phyloP scores from a whole-genome alignment of 2,113 vertebrate genomes.

The Anarrhichthys ocellatus region DNA sequence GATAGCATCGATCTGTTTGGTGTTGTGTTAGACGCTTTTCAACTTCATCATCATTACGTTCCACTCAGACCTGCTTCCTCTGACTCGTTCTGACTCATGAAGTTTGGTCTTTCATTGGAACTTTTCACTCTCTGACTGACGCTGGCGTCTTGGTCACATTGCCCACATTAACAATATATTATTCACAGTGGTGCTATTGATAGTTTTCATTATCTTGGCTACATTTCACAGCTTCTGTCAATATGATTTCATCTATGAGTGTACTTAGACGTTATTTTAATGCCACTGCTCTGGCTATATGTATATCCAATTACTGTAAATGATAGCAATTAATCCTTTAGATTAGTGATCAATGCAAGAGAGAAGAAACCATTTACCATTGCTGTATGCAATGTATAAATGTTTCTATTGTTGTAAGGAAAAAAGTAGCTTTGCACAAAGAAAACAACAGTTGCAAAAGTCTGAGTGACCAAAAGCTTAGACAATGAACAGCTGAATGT shows the following conservation, averaged over 20 bases:
- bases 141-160: neutral
- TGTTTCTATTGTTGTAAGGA: neutral
- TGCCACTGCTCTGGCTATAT: neutral
- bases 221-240: neutral
- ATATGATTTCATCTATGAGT: neutral
- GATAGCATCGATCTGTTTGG: constrained; percentile 45
- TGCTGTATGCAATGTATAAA: neutral
- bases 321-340: neutral
- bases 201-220: constrained; percentile 5
- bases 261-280: neutral
- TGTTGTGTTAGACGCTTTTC: constrained; percentile 34
- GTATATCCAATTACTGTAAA: neutral
- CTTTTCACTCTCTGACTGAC: constrained; percentile 19
- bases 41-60: constrained; percentile 50
- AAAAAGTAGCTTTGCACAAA: neutral
- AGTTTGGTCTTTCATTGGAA: constrained; percentile 13
- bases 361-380: neutral
- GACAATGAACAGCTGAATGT: neutral
- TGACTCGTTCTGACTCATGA: constrained; percentile 52
- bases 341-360: neutral
- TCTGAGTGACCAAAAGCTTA: neutral
- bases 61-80: constrained; percentile 19
- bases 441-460: neutral
- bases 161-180: neutral
- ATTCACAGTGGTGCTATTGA: constrained; percentile 16